These are phyloP conservation scores for Hypselothyrea guttata DNA, from an alignment of 2,888 invertebrate species.

Conservation along the genomic window DNA sequence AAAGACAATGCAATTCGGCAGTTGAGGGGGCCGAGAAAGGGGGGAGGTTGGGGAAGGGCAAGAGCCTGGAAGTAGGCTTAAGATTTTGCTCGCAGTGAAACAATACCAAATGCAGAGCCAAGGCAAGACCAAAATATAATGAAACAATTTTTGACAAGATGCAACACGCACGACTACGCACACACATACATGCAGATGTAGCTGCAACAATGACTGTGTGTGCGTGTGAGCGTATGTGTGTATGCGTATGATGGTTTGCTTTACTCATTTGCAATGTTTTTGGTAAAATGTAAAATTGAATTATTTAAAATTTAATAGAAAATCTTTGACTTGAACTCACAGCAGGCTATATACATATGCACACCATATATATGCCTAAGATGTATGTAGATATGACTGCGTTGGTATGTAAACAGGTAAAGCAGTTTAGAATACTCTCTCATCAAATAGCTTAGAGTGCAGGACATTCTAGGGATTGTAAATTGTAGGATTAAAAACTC, in stretches of 20 bases:
- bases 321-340: conserved; percentile 69
- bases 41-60: neutral
- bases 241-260: conserved; percentile 56
- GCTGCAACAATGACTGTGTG: conserved; percentile 22
- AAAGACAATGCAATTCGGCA: conserved; percentile 45
- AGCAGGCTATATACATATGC: conserved; percentile 25
- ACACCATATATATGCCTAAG: conserved; percentile 4
- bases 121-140: conserved; percentile 68
- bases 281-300: conserved; percentile 77
- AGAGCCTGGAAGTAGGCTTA: conserved; percentile 57
- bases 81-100: conserved; percentile 56
- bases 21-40: neutral
- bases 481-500: no score
- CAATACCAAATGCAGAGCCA: conserved; percentile 53
- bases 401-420: conserved; percentile 22
- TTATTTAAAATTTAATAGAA: conserved; percentile 77
- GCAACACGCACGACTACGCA: conserved; percentile 48
- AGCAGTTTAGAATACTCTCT: conserved; percentile 9
- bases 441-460: no score
- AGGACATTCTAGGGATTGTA: no score
- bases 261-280: conserved; percentile 75
- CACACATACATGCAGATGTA: conserved; percentile 17
- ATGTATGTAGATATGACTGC: conserved; percentile 15
- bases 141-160: conserved; percentile 71
- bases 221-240: conserved; percentile 33